A percentile compares a stretch with the other conserved stretches of the same genome.
These are phyloP conservation scores for Eclectus roratus DNA, from an alignment of 2,113 vertebrate species.

Conservation along the genomic window DNA sequence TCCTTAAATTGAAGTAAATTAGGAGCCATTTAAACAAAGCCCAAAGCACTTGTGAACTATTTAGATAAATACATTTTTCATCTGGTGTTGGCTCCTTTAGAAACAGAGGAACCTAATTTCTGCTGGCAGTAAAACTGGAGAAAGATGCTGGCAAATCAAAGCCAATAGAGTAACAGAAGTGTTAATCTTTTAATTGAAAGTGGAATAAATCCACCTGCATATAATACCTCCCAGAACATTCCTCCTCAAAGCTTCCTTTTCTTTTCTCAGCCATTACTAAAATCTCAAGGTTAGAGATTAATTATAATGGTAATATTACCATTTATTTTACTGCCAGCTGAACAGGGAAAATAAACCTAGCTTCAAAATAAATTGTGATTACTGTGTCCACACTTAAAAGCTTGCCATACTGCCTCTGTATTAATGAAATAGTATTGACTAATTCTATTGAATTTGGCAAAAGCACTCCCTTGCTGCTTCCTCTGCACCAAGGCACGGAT, in stretches of 20 bases:
- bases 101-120: background rate
- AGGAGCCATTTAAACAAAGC: background rate
- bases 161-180: background rate
- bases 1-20: background rate
- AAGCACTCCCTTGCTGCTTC: background rate
- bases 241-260: background rate
- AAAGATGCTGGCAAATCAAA: conserved; percentile 11
- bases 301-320: conserved; percentile 42
- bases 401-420: background rate
- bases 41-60: background rate
- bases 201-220: conserved; percentile 9
- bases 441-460: conserved; percentile 24
- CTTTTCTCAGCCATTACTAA: background rate
- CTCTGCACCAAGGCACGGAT: background rate
- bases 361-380: conserved; percentile 40
- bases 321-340: conserved; percentile 48
- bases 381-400: conserved; percentile 24
- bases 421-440: conserved; percentile 51
- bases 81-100: background rate
- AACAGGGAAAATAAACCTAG: conserved; percentile 42
- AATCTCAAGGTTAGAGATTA: conserved; percentile 57
- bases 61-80: background rate
- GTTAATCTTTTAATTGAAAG: background rate
- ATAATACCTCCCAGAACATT: background rate
- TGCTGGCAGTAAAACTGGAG: background rate